Base-by-base conservation (phyloP, 2,113 vertebrate species). In the Pipa parva region DNA sequence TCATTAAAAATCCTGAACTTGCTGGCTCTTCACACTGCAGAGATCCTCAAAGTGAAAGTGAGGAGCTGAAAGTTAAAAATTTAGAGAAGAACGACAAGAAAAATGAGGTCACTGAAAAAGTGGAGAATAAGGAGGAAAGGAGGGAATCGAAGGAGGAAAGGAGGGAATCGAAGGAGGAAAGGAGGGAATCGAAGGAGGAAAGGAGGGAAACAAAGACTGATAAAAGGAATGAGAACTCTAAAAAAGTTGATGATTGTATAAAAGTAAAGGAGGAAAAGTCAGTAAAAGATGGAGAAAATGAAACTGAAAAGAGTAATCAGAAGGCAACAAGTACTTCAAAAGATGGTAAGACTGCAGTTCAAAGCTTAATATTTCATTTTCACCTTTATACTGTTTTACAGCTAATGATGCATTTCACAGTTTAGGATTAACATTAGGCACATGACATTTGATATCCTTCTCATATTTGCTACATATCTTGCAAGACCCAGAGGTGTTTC, bases 341-440 rank as follows among this genome's bases (percentile, higher is more conserved):
- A 82, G 95, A 97, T 90, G 95, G 96, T 99, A 83, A 18, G 42
- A 3, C 13, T 39, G 5, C n/a, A n/a, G n/a, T n/a, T n/a, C n/a
- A n/a, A n/a, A n/a, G n/a, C n/a, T n/a, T n/a, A n/a, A n/a, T n/a
- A n/a, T n/a, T n/a, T n/a, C n/a, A n/a, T n/a, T n/a, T n/a, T n/a
- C n/a, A n/a, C n/a, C n/a, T n/a, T n/a, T n/a, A n/a, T n/a, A n/a
- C n/a, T n/a, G n/a, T n/a, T n/a, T n/a, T n/a, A n/a, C n/a, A n/a
- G n/a, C n/a, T n/a, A n/a, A n/a, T n/a, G n/a, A n/a, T n/a, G n/a
- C n/a, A n/a, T n/a, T n/a, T n/a, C n/a, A n/a, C n/a, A n/a, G n/a
- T n/a, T n/a, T n/a, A n/a, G n/a, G n/a, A n/a, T n/a, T n/a, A n/a
- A n/a, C n/a, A n/a, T n/a, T n/a, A n/a, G n/a, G n/a, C n/a, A n/a